Evolutionary conservation across 2,113 vertebrate species (phyloP).

Genomic region (Lasiurus cinereus): DNA sequence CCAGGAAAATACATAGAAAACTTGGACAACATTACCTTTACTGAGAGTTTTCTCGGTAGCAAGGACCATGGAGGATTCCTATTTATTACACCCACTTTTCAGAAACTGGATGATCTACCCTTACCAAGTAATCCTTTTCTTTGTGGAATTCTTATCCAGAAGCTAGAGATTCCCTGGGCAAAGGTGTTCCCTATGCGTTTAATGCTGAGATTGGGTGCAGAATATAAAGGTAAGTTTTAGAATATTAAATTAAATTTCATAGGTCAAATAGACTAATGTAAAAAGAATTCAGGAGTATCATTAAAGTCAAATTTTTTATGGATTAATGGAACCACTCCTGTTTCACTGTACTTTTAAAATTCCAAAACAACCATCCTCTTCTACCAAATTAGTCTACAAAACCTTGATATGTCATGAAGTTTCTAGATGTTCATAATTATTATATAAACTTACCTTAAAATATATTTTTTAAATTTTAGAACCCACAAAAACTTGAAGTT

Average conservation of each 20-base stretch:
- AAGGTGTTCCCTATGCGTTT: conserved; percentile 97
- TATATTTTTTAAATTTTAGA: conserved; percentile 27
- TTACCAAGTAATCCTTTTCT: conserved; percentile 93
- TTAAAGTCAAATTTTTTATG: conserved; percentile 49
- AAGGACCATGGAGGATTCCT: conserved; percentile 96
- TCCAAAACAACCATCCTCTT: neutral
- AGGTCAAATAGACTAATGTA: conserved; percentile 4
- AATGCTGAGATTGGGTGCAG: conserved; percentile 94
- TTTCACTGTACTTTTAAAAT: conserved; percentile 24
- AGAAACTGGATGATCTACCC: conserved; percentile 90
- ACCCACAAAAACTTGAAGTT: conserved; percentile 6
- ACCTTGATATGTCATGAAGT: neutral
- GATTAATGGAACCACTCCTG: conserved; percentile 38
- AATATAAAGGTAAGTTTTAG: conserved; percentile 91
- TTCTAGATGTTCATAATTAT: conserved; percentile 43
- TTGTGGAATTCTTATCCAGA: conserved; percentile 95
- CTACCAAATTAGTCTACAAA: neutral
- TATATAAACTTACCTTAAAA: conserved; percentile 20
- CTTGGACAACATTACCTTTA: conserved; percentile 94
- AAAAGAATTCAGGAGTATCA: conserved; percentile 51
- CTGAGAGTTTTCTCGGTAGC: conserved; percentile 92
- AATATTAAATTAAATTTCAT: conserved; percentile 27
- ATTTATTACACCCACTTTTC: conserved; percentile 93
- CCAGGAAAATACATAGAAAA: conserved; percentile 94
- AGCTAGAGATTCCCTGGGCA: conserved; percentile 96